Percentiles rank a stretch among this genome's conserved stretches.
Evolutionary conservation across 2,888 invertebrate species (phyloP).

Genomic region (Agrypnus murinus): DNA sequence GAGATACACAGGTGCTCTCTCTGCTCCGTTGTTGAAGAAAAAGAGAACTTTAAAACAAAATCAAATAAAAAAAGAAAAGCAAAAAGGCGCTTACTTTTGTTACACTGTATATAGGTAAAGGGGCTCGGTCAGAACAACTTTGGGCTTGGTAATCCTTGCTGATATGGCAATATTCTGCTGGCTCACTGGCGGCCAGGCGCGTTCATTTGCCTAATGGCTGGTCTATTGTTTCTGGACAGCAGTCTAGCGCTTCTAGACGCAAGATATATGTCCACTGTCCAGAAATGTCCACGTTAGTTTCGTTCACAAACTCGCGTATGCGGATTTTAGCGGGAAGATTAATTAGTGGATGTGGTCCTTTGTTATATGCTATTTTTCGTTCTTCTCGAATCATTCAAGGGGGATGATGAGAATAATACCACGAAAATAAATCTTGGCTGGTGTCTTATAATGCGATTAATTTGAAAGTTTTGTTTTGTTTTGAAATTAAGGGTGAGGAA

Average conservation of each 20-base stretch:
- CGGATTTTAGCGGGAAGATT: slow-evolving; percentile 45
- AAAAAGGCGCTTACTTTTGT: slow-evolving; percentile 59
- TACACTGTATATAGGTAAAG: slow-evolving; percentile 66
- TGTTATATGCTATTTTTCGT: background rate
- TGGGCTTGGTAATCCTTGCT: slow-evolving; percentile 37
- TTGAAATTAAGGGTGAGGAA: too few species aligned
- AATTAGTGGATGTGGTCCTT: slow-evolving; percentile 30
- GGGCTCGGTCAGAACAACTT: slow-evolving; percentile 52
- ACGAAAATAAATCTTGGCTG: too few species aligned
- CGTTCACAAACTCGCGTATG: slow-evolving; percentile 43
- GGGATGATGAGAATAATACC: too few species aligned
- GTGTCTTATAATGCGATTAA: too few species aligned
- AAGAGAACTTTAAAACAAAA: too few species aligned
- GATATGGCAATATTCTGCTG: slow-evolving; percentile 49
- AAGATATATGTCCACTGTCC: slow-evolving; percentile 67
- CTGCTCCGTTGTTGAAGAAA: slow-evolving; percentile 46
- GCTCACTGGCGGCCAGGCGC: slow-evolving; percentile 61
- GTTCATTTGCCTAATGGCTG: slow-evolving; percentile 71
- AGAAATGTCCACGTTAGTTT: slow-evolving; percentile 58
- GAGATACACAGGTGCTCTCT: slow-evolving; percentile 59
- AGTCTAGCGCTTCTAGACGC: slow-evolving; percentile 67
- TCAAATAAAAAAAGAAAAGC: slow-evolving; percentile 44
- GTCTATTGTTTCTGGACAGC: slow-evolving; percentile 70
- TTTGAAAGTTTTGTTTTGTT: too few species aligned
- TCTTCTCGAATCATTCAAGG: too few species aligned